Conservation (phyloP, 2,113 vertebrate species). For the Lucifuga dentata region DNA sequence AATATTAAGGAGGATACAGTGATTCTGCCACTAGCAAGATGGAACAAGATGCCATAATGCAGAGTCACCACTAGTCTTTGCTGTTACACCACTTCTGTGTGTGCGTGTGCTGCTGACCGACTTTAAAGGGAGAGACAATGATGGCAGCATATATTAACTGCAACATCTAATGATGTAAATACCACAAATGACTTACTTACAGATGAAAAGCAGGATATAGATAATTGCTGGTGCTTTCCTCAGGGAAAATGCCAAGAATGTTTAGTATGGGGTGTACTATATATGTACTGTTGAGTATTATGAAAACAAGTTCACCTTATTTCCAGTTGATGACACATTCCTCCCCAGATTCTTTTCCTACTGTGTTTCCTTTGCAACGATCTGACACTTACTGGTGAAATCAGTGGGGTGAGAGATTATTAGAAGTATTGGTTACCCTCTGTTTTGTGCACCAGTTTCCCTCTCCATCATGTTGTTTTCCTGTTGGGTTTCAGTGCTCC, state of each 20-base stretch:
- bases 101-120: slow-evolving; percentile 62
- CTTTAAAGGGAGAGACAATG: slow-evolving; percentile 58
- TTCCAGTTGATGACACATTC: slow-evolving; percentile 53
- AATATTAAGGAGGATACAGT: not conserved
- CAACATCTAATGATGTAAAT: slow-evolving; percentile 47
- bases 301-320: slow-evolving; percentile 52
- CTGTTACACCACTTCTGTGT: slow-evolving; percentile 67
- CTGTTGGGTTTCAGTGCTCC: slow-evolving; percentile 62
- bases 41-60: slow-evolving; percentile 30
- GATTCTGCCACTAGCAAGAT: slow-evolving; percentile 7
- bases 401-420: slow-evolving; percentile 44
- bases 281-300: no score
- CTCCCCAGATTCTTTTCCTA: slow-evolving; percentile 26
- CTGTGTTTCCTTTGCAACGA: slow-evolving; percentile 51
- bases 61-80: slow-evolving; percentile 70
- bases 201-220: slow-evolving; percentile 29
- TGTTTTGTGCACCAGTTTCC: slow-evolving; percentile 32
- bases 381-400: slow-evolving; percentile 49
- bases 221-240: slow-evolving; percentile 1
- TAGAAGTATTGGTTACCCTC: slow-evolving; percentile 53
- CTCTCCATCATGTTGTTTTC: slow-evolving; percentile 56
- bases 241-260: no score
- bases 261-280: slow-evolving; percentile 3
- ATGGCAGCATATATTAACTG: slow-evolving; percentile 74
- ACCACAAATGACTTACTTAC: slow-evolving; percentile 35